Evolutionary conservation across 2,113 vertebrate species (phyloP), one percentile per base, ranked within the genome.

Genomic region (Puma concolor): DNA sequence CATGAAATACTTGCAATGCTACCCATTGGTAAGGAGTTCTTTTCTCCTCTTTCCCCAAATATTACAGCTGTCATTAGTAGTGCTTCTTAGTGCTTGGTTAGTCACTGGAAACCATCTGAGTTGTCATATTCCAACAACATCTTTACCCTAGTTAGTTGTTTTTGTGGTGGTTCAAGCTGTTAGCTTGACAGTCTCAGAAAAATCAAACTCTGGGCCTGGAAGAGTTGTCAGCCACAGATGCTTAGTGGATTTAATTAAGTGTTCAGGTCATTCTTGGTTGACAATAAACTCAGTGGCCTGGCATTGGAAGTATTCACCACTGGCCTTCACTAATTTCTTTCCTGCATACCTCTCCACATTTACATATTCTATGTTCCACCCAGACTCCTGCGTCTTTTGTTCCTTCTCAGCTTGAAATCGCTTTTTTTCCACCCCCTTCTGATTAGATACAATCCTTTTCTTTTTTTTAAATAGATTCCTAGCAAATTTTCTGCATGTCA

Each of bases 141-240:
- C 54, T 97, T 92, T 94, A 36, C 69, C 52, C 69, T 29, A n/a
- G n/a, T 23, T 31, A 12, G 25, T 44, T 66, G 82, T 94, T 91
- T 97, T 38, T 50, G 12, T 71, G 54, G 38, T 50, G 14, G 31
- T 60, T 82, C 52, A 71, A 85, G 33, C 52, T 93, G 14, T 72
- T 27, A 29, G 25, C n/a, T n/a, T 25, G 41, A 84, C 69, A 77
- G 77, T 94, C 69, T 96, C 69, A 83, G 92, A 36, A 66, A 71
- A n/a, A 50, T n/a, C 44, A 60, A n/a, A 89, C 14, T n/a, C 48
- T 3, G n/a, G 10, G n/a, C 29, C 29, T 64, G 74, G 31, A 90
- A 77, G 38, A 36, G 36, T 29, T 64, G 33, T n/a, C n/a, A n/a
- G 36, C 4, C 36, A 50, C 5, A 77, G 72, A 64, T 54, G 3